Percentiles rank a stretch among this genome's conserved stretches.
These are phyloP conservation scores for Catharus ustulatus DNA, from an alignment of 2,797 vertebrate species.

Conservation along the genomic window DNA sequence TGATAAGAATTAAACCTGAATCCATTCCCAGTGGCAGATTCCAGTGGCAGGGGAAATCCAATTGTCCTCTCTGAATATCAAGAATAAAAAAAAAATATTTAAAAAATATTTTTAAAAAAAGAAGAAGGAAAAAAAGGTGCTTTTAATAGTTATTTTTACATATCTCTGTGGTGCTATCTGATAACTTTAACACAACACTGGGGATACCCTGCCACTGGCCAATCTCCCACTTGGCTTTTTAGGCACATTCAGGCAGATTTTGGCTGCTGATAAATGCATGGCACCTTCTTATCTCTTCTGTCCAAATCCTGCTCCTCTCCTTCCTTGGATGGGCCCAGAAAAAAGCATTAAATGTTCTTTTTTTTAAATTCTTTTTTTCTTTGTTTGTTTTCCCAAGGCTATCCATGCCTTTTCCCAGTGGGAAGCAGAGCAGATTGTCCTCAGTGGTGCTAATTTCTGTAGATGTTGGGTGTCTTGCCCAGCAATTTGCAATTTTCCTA, in stretches of 20 bases:
- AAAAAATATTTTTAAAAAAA: neutral
- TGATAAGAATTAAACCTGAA: neutral
- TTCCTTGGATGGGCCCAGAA: slow-evolving; percentile 14
- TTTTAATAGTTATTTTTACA: slow-evolving; percentile 74
- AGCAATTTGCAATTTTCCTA: neutral
- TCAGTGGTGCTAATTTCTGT: slow-evolving; percentile 80
- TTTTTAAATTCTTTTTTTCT: neutral
- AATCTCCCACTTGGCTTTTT: slow-evolving; percentile 56
- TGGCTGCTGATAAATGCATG: slow-evolving; percentile 64
- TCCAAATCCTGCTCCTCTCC: slow-evolving; percentile 21
- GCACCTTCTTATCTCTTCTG: neutral
- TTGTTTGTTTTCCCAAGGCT: neutral
- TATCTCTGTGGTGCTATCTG: slow-evolving; percentile 91
- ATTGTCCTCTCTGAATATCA: slow-evolving; percentile 33
- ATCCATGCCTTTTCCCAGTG: neutral
- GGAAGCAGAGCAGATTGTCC: slow-evolving; percentile 44
- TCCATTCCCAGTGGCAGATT: slow-evolving; percentile 72
- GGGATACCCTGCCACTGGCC: slow-evolving; percentile 65
- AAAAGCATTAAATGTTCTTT: neutral
- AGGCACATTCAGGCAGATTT: slow-evolving; percentile 39
- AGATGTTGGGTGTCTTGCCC: neutral
- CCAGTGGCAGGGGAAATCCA: slow-evolving; percentile 72
- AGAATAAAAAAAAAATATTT: neutral
- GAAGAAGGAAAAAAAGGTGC: slow-evolving; percentile 79
- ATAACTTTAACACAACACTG: slow-evolving; percentile 63